Evolutionary conservation across 2,797 vertebrate genomes (phyloP), one percentile per base, ranked within the genome.

Genomic region (Syngnathus rostellatus): DNA sequence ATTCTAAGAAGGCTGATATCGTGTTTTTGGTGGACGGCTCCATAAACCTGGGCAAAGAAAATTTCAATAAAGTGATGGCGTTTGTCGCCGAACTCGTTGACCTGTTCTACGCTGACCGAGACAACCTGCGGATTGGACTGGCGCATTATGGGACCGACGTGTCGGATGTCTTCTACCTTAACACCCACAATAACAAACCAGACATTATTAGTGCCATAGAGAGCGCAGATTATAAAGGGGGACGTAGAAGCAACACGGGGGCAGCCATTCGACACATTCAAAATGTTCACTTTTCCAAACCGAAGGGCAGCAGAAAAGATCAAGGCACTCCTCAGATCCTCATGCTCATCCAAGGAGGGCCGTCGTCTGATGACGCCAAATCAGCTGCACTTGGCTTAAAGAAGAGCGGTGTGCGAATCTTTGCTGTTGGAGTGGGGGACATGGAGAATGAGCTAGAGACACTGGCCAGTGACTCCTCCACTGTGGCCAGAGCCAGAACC

Each of bases 11-110:
- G 68, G 97, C 94, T 4, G 97, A 99, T 67, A 93, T 99, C 17
- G 94, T 99, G 58, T 98, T 99, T 88, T 88, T 99, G 76, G 83
- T 98, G 85, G 97, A 99, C 41, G 92, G 96, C 8, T 98, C 97
- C 77, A 97, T 98, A 71, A 98, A 98, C 70, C 83, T 99, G 68
- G 92, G 93, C 57, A 90, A 76, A 58, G 85, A 85, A 0, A 91
- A 91, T 79, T 99, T 99, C 82, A 91, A 90, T 12, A 81, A 87
- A 69, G 91, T 97, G 62, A 92, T 92, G 70, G 53, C 71, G 0
- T 98, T 98, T 10, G 91, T 94, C 31, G 71, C 68, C 6, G 92
- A 88, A 0, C 87, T 99, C 7, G 89, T 97, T 64, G 95, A 98
- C 8, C 85, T 90, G 0, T 92, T 96, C 71, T 95, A 84, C 68